phyloP scores from a whole-genome alignment of 2,888 invertebrate species.

The Pseudanteris insignis region DNA sequence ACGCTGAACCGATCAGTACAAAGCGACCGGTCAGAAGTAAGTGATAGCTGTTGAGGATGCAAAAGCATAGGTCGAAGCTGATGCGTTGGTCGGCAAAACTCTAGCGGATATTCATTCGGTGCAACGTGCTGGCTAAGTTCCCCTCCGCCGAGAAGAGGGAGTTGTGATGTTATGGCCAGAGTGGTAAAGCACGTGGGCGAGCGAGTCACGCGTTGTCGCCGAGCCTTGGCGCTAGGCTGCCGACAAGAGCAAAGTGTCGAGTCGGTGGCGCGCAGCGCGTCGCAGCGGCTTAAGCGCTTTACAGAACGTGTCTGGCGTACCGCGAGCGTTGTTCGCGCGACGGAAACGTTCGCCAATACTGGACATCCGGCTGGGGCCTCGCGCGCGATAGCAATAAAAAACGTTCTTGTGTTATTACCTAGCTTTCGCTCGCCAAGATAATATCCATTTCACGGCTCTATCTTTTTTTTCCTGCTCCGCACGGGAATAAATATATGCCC shows the following conservation, averaged over 20 bases:
- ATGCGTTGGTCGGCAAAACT: too few relatives aligned
- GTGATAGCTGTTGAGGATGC: too few relatives aligned
- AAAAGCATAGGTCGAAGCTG: too few relatives aligned
- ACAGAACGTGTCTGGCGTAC: slow-evolving; percentile 35
- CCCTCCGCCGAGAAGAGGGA: too few relatives aligned
- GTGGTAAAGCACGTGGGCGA: too few relatives aligned
- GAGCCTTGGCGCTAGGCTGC: slow-evolving; percentile 14
- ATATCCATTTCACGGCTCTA: slow-evolving; percentile 20
- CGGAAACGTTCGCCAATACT: slow-evolving; percentile 55
- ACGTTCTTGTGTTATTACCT: slow-evolving; percentile 23
- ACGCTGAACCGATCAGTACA: too few relatives aligned
- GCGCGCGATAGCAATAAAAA: slow-evolving; percentile 30
- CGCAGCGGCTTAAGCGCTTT: slow-evolving; percentile 48
- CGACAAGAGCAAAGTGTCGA: slow-evolving; percentile 15
- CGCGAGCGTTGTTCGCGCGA: slow-evolving; percentile 35
- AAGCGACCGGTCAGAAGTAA: too few relatives aligned
- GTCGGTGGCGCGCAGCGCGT: slow-evolving; percentile 38
- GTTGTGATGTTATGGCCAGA: too few relatives aligned
- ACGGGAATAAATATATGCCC: too few relatives aligned
- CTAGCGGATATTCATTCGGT: too few relatives aligned
- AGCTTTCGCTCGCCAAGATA: slow-evolving; percentile 22
- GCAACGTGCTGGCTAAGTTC: too few relatives aligned
- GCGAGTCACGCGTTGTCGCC: too few relatives aligned
- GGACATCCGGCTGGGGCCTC: slow-evolving; percentile 52
- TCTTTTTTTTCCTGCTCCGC: slow-evolving; percentile 13